A percentile compares a stretch with the other conserved stretches of the same genome.
Conservation (phyloP, 2,113 vertebrate genomes). For the Sander vitreus region DNA sequence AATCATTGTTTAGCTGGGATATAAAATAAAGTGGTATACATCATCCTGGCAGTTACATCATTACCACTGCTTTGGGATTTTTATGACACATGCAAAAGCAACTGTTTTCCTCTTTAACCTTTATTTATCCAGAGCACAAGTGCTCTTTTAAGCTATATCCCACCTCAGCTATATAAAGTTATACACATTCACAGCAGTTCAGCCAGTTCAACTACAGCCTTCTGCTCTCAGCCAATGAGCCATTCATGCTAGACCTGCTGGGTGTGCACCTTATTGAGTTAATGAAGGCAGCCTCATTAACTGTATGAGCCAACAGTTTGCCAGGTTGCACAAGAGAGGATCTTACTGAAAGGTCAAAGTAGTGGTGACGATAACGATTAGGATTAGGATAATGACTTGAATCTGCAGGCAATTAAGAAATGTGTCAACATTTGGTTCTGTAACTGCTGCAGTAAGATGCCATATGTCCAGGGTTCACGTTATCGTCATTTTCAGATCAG, state of each 20-base stretch:
- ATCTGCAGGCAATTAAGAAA: constrained; percentile 7
- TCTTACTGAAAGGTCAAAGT: background rate
- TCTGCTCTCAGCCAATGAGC: constrained; percentile 22
- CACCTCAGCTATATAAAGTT: constrained; percentile 19
- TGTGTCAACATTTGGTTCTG: background rate
- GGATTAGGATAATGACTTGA: constrained; percentile 9
- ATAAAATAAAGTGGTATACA: constrained; percentile 16
- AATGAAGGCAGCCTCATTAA: constrained; percentile 20
- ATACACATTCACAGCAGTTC: constrained; percentile 22
- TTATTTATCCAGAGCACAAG: constrained; percentile 41
- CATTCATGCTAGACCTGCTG: background rate
- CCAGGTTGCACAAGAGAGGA: background rate
- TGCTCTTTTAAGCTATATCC: constrained; percentile 24
- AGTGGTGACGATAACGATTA: background rate
- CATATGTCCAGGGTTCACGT: constrained; percentile 6
- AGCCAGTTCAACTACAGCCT: constrained; percentile 23
- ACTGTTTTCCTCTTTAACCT: constrained; percentile 8
- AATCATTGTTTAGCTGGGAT: constrained; percentile 12
- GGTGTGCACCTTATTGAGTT: constrained; percentile 27
- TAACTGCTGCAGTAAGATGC: too few species aligned
- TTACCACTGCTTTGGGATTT: constrained; percentile 7
- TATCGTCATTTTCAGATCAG: background rate
- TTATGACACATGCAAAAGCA: constrained; percentile 16
- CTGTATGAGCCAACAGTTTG: constrained; percentile 2
- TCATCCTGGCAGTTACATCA: constrained; percentile 13